These are phyloP conservation scores for Camelus dromedarius DNA, from an alignment of 2,113 vertebrate genomes.

Conservation along the genomic window DNA sequence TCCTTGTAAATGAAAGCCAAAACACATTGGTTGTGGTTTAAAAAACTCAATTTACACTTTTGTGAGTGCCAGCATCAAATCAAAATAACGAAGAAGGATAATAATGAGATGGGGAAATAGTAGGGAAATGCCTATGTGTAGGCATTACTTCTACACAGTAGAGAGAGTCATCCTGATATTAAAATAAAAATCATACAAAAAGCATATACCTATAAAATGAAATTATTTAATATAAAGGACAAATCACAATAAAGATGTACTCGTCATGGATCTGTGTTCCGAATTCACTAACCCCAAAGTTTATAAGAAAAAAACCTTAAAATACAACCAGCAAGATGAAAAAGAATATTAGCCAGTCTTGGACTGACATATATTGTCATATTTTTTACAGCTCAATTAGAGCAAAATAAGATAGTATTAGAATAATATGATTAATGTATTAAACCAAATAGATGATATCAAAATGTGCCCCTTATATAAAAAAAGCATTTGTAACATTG, in stretches of 20 bases:
- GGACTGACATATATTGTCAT: neutral
- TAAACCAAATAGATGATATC: neutral
- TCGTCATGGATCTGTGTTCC: neutral
- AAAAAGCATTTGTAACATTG: neutral
- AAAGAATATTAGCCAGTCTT: neutral
- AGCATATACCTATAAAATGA: neutral
- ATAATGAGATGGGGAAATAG: neutral
- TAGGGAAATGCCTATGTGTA: neutral
- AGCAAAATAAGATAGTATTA: conserved; percentile 37
- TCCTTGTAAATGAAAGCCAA: neutral
- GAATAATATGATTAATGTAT: neutral
- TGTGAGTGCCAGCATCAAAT: neutral
- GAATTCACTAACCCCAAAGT: neutral
- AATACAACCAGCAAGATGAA: neutral
- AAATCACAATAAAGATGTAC: neutral
- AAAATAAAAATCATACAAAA: neutral
- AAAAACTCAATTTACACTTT: neutral
- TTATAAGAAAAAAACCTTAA: neutral
- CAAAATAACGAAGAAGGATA: conserved; percentile 4
- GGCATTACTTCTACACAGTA: neutral
- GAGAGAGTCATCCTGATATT: neutral
- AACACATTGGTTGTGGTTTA: neutral
- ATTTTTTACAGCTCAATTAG: neutral
- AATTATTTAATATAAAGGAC: neutral
- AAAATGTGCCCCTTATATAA: neutral